Evolutionary conservation across 2,113 vertebrate genomes (phyloP).

Genomic region (Channa maculata): DNA sequence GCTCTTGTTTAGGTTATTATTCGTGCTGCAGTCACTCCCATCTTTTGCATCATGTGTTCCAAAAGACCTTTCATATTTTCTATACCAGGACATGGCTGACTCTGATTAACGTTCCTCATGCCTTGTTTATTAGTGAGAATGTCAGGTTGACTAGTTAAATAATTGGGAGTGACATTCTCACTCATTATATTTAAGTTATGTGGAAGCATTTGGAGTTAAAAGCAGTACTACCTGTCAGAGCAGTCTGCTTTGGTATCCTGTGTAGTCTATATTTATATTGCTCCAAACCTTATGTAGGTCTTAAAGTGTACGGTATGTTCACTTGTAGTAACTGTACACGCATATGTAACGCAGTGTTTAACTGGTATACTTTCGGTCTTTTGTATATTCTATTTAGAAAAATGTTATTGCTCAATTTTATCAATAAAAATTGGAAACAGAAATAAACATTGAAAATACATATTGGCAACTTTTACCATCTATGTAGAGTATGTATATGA

Average conservation of each 20-base stretch:
- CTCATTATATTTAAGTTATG: neutral
- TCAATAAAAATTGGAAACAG: neutral
- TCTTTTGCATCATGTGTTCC: neutral
- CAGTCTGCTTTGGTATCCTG: slow-evolving; percentile 4
- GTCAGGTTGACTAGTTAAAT: neutral
- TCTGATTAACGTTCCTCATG: neutral
- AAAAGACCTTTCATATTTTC: neutral
- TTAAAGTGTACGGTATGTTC: neutral
- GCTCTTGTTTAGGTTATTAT: neutral
- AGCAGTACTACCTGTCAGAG: slow-evolving; percentile 3
- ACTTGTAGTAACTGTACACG: slow-evolving; percentile 1
- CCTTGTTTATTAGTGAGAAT: neutral
- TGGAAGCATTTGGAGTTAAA: slow-evolving; percentile 2
- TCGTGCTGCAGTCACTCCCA: neutral
- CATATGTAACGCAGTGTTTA: neutral
- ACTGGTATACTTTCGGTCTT: too few relatives aligned
- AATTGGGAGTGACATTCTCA: neutral
- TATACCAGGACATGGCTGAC: neutral
- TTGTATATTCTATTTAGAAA: too few relatives aligned
- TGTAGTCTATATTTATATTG: neutral
- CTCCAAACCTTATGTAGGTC: slow-evolving; percentile 15
- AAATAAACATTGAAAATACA: neutral
- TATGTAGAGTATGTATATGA: neutral
- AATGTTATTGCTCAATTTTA: neutral
- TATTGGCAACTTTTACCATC: neutral